A percentile compares a stretch with the other conserved stretches of the same genome.
Evolutionary conservation across 2,113 vertebrate genomes (phyloP).

Genomic region (Gymnorhina tibicen): DNA sequence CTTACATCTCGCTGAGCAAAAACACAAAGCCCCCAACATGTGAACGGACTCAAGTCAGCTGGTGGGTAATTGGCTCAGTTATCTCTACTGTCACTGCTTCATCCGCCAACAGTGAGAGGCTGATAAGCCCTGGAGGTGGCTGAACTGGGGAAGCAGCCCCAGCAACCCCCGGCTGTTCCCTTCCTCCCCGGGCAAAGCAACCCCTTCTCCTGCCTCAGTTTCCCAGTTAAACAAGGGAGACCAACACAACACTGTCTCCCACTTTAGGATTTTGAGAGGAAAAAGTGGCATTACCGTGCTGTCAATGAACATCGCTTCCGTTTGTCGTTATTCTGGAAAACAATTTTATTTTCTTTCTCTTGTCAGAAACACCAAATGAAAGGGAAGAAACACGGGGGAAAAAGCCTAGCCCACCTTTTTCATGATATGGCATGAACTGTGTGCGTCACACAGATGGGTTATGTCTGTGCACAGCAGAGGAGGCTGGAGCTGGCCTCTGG

Average conservation of each 20-base stretch:
- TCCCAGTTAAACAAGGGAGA: neutral
- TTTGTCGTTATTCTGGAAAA: neutral
- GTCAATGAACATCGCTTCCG: fast-evolving
- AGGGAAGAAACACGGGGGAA: fast-evolving
- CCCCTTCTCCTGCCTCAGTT: neutral
- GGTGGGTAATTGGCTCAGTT: neutral
- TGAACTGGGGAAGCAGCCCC: neutral
- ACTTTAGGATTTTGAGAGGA: neutral
- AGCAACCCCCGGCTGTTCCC: fast-evolving
- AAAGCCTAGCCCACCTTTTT: neutral
- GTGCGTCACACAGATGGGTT: neutral
- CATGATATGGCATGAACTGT: fast-evolving
- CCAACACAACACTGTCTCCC: neutral
- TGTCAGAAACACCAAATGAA: neutral
- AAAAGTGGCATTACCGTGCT: fast-evolving
- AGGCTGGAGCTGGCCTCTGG: neutral
- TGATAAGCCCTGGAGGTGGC: neutral
- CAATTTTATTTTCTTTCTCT: neutral
- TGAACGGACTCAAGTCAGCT: neutral
- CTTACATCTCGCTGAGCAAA: neutral
- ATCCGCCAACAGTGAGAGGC: neutral
- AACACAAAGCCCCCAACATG: neutral
- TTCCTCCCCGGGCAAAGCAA: neutral
- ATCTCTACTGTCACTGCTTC: neutral
- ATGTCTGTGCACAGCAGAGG: neutral